Evolutionary conservation across 2,888 invertebrate genomes (phyloP), one percentile per base, ranked within the genome.

Genomic region (Alloscopus bannaensis): DNA sequence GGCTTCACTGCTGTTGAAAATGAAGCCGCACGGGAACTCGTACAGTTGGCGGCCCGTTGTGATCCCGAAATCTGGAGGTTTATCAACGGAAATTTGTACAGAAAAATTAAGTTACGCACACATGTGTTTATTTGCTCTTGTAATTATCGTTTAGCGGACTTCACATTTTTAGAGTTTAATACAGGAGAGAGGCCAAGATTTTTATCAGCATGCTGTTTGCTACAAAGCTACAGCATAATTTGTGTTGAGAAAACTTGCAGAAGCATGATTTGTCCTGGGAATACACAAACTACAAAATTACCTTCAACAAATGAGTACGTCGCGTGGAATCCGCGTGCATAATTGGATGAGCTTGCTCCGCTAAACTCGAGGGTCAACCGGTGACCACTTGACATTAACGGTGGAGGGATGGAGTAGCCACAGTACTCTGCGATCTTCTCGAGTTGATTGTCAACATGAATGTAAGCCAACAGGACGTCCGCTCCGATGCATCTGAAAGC

Each of bases 341-440:
- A 92, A 86, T 94, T 92, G 36, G 94, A 93, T n/a, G 94, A 93
- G 86, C 92, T 90, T 70, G 92, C 91, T 60, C 95, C 95, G 81
- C 93, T 91, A 88, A 97, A 97, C 88, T 96, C 95, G 71, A 98
- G 89, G 87, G 94, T 93, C 87, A 98, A 90, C 87, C 94, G 91
- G 64, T 95, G 94, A 50, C 95, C 95, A 87, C 94, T 95, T 77
- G 97, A 97, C 97, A 98, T 98, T 83, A 98, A 91, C 73, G 95
- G 95, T 0, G 97, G 96, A 18, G 80, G 83, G 66, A 93, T 88
- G 82, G 92, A 92, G 47, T 91, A 91, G 8, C 96, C 97, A 88
- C 98, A 98, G 87, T 95, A 95, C 29, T 93, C 93, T 86, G 95
- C 95, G 70, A 96, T 93, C 87, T 95, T 93, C 88, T 96, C 95